Evolutionary conservation across 2,113 vertebrate species (phyloP), one percentile per base, ranked within the genome.

Genomic region (Pteruthius melanotis): DNA sequence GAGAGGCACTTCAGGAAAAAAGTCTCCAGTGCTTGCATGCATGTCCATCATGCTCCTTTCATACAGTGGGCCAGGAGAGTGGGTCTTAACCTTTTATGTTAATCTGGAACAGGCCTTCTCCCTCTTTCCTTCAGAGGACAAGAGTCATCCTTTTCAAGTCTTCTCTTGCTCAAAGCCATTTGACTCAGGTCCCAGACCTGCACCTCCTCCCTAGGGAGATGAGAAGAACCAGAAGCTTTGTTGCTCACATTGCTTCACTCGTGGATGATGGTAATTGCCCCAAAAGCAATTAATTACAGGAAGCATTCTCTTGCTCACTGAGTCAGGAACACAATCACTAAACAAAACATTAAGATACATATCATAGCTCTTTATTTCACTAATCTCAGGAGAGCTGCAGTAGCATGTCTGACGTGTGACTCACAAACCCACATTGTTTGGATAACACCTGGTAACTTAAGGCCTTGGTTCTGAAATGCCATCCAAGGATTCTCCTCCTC

Each of bases 251-350:
- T 93, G 54, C 70, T 85, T 86, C 63, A 35, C 27, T 53, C 79
- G 35, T 17, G 37, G 63, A 72, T 90, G n/a, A 92, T 26, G 63
- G 54, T 93, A 95, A 95, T 59, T 94, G 63, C 59, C 79, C 35
- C 59, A 7, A 93, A 65, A 90, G 63, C 83, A 90, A 92, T 90
- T 77, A 49, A 61, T 86, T 96, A 89, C 68, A 95, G 88, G 83
- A 92, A 94, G 35, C n/a, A 74, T 69, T 69, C 42, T 53, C 50
- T 76, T 83, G 45, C 63, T 31, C 50, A 80, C 53, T 80, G 71
- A 83, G 50, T 89, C 66, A 80, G 70, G 56, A 92, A 39, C 35
- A 74, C 30, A 83, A 83, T 68, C 83, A 90, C 85, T 45, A 74
- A 93, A 88, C 54, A 83, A 93, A 71, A 39, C 71, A 47, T 21